Conservation (phyloP, 2,888 invertebrate species). For the Polydrusus cervinus region DNA sequence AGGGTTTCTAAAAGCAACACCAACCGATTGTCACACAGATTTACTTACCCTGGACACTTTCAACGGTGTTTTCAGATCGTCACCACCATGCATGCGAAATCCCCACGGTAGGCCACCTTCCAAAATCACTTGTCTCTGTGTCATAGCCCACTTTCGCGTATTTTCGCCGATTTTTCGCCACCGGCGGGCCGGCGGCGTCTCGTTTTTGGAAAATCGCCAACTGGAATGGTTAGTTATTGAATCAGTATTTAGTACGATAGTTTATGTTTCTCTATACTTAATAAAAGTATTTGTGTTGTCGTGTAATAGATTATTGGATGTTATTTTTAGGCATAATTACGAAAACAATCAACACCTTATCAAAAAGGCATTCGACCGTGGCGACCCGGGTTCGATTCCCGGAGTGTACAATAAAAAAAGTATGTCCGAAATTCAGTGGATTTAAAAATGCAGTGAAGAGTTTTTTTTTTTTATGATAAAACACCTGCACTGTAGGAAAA, state of each 20-base stretch:
- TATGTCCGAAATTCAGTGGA: too few species aligned
- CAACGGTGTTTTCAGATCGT: constrained; percentile 84
- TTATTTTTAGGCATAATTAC: too few species aligned
- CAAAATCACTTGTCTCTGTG: constrained; percentile 82
- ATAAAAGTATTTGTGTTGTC: too few species aligned
- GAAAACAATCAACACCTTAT: too few species aligned
- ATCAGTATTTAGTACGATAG: constrained; percentile 36
- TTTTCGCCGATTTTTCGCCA: constrained; percentile 49
- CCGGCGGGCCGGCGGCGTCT: constrained; percentile 9
- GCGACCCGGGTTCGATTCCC: too few species aligned
- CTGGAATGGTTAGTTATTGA: constrained; percentile 38
- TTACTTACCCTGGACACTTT: constrained; percentile 85
- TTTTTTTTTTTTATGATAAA: too few species aligned
- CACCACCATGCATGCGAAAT: constrained; percentile 90
- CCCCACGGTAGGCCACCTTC: constrained; percentile 92
- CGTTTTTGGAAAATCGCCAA: constrained; percentile 48
- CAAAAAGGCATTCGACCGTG: too few species aligned
- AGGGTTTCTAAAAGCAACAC: neutral
- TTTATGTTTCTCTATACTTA: constrained; percentile 2
- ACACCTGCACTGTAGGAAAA: too few species aligned
- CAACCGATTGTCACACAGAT: neutral
- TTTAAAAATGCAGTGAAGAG: too few species aligned
- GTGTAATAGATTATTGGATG: too few species aligned
- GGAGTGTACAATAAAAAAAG: too few species aligned
- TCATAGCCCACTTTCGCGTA: constrained; percentile 71